Percentiles rank a stretch among this genome's conserved stretches.
Conservation (phyloP, 2,113 vertebrate genomes). For the Proterorhinus semilunaris region DNA sequence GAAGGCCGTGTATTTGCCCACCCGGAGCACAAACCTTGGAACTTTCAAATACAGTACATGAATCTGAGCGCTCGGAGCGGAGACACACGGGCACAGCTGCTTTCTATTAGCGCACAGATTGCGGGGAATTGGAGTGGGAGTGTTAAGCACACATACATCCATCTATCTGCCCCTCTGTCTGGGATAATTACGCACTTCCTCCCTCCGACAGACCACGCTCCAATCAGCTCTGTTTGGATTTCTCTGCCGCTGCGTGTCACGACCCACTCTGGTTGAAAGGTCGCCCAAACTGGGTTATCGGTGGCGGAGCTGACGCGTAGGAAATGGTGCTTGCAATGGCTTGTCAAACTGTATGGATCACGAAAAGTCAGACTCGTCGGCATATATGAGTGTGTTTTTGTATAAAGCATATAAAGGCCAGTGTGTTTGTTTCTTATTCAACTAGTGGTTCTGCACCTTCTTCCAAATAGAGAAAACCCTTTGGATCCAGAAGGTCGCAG, state of each 20-base stretch:
- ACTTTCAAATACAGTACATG: slow-evolving; percentile 10
- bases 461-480: no score
- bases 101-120: slow-evolving; percentile 70
- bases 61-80: slow-evolving; percentile 11
- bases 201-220: slow-evolving; percentile 51
- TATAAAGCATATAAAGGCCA: no score
- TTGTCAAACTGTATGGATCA: neutral
- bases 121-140: slow-evolving; percentile 67
- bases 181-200: slow-evolving; percentile 69
- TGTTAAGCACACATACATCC: slow-evolving; percentile 70
- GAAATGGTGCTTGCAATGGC: neutral
- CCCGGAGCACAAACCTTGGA: neutral
- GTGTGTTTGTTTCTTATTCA: no score
- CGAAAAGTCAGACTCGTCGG: neutral
- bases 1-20: slow-evolving; percentile 1
- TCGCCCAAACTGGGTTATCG: neutral
- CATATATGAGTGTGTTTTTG: neutral
- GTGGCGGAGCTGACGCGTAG: neutral
- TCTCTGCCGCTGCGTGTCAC: slow-evolving; percentile 9
- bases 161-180: slow-evolving; percentile 63
- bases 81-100: slow-evolving; percentile 51
- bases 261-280: neutral
- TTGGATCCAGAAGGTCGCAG: no score
- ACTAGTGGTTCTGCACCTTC: no score
- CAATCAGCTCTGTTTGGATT: slow-evolving; percentile 52